These are phyloP conservation scores for Eilema depressum DNA, from an alignment of 2,888 invertebrate genomes.

Conservation along the genomic window DNA sequence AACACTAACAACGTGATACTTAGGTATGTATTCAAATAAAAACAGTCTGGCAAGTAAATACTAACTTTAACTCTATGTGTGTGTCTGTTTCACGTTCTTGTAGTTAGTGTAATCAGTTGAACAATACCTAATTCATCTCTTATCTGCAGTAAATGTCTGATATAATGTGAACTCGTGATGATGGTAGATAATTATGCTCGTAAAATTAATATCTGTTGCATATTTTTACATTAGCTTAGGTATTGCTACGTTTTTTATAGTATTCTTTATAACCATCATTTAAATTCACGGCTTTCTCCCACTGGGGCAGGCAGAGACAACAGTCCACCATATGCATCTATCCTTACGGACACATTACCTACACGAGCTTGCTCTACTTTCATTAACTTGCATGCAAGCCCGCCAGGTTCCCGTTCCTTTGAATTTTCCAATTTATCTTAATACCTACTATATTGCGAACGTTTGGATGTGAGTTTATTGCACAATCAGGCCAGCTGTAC, in stretches of 20 bases:
- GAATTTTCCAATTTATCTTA: no score
- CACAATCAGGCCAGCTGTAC: neutral
- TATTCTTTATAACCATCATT: neutral
- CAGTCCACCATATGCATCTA: neutral
- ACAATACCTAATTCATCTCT: constrained; percentile 44
- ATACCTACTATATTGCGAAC: neutral
- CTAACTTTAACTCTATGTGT: fast-evolving
- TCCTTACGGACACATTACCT: no score
- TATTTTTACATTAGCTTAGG: neutral
- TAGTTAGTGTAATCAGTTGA: constrained; percentile 13
- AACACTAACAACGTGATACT: neutral
- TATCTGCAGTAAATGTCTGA: constrained; percentile 28
- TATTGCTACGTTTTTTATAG: neutral
- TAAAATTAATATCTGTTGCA: neutral
- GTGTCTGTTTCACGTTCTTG: neutral
- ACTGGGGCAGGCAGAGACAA: neutral
- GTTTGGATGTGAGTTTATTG: neutral
- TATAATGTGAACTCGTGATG: neutral
- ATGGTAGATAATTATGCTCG: neutral
- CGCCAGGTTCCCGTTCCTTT: no score
- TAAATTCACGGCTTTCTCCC: neutral
- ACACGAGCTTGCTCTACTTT: no score
- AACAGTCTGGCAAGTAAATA: constrained; percentile 17
- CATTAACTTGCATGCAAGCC: no score
- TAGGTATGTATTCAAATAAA: neutral